Percentiles rank a stretch among this genome's conserved stretches.
phyloP scores from a whole-genome alignment of 1,140 invertebrate genomes.

The Episyrphus balteatus region DNA sequence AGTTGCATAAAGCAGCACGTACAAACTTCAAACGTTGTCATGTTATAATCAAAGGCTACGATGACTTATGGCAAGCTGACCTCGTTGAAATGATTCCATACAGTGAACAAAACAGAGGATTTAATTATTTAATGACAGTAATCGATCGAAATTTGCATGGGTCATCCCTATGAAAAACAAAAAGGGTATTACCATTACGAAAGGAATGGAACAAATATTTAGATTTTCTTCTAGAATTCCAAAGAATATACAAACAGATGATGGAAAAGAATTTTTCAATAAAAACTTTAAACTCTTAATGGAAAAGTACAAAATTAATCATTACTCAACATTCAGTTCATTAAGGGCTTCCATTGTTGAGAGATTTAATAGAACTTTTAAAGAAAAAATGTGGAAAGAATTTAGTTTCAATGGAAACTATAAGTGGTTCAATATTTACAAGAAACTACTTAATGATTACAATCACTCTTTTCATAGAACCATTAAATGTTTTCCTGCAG shows the following conservation, averaged over 20 bases:
- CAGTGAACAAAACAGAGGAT: constrained; percentile 30
- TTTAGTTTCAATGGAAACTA: too few relatives aligned
- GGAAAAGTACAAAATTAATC: constrained; percentile 24
- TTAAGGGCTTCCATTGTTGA: constrained; percentile 16
- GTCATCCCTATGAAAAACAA: constrained; percentile 38
- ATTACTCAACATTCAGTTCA: constrained; percentile 35
- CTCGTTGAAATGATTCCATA: constrained; percentile 28
- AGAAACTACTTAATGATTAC: too few relatives aligned
- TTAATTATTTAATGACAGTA: constrained; percentile 37
- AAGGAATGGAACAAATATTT: constrained; percentile 16
- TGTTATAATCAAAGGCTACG: constrained; percentile 22
- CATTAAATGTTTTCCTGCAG: too few relatives aligned
- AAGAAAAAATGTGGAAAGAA: too few relatives aligned
- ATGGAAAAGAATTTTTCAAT: constrained; percentile 31
- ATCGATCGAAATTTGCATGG: constrained; percentile 42
- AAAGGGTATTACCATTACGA: constrained; percentile 21
- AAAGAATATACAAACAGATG: constrained; percentile 30
- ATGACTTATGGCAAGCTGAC: too few relatives aligned
- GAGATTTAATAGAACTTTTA: constrained; percentile 30
- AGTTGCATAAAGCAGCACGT: constrained; percentile 30
- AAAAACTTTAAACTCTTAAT: constrained; percentile 20
- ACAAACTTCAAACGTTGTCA: constrained; percentile 25
- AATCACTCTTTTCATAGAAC: too few relatives aligned
- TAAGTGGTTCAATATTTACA: too few relatives aligned
- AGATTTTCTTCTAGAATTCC: constrained; percentile 15